These are phyloP conservation scores for Ceyx erithaca DNA, from an alignment of 2,797 vertebrate species.

Conservation along the genomic window DNA sequence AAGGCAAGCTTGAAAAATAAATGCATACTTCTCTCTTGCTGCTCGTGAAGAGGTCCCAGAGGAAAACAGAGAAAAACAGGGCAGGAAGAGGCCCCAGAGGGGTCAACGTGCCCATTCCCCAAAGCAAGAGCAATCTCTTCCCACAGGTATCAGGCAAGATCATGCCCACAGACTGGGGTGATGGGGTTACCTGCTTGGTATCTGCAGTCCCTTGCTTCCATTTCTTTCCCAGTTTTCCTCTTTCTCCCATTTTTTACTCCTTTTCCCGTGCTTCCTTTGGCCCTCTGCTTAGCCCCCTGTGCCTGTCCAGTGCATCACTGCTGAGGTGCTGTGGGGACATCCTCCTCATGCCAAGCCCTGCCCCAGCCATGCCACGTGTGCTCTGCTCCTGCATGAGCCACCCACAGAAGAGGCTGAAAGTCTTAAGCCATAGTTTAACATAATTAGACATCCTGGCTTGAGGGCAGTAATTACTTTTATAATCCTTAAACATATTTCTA, in stretches of 20 bases:
- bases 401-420: constrained; percentile 33
- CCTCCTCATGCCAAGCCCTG: neutral
- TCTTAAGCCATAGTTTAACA: constrained; percentile 64
- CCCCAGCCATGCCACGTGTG: rapidly evolving
- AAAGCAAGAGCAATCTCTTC: neutral
- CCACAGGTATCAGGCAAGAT: rapidly evolving
- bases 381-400: neutral
- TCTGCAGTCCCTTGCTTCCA: neutral
- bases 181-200: rapidly evolving
- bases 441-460: constrained; percentile 70
- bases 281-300: rapidly evolving
- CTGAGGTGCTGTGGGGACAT: rapidly evolving
- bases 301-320: neutral
- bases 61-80: constrained; percentile 53
- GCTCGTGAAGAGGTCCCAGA: constrained; percentile 42
- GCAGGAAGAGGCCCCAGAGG: constrained; percentile 54
- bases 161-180: neutral
- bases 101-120: neutral
- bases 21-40: constrained; percentile 63
- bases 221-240: neutral
- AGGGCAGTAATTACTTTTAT: constrained; percentile 72
- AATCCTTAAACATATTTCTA: constrained; percentile 69
- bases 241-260: neutral
- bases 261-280: neutral
- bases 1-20: constrained; percentile 72